Evolutionary conservation across 2,888 invertebrate species (phyloP).

Genomic region (Brachycybe producta): DNA sequence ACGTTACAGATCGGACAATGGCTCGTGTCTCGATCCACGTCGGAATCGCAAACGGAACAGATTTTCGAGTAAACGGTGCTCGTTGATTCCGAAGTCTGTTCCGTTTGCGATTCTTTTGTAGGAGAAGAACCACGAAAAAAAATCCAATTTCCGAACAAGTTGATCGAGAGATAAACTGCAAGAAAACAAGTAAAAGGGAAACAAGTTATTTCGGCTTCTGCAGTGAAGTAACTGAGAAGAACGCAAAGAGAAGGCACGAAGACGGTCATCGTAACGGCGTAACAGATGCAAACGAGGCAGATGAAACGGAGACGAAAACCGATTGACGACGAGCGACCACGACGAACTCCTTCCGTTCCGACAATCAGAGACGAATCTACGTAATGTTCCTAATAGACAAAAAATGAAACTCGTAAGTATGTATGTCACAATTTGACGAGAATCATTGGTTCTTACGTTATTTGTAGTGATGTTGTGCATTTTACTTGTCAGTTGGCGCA

Average conservation of each 20-base stretch:
- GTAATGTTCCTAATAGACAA: no score
- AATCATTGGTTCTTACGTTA: no score
- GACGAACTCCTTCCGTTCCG: no score
- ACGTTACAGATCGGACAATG: slow-evolving; percentile 34
- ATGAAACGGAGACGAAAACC: not conserved
- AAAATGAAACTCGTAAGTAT: no score
- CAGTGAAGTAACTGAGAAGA: not conserved
- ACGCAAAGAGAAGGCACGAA: not conserved
- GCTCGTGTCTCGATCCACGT: slow-evolving; percentile 16
- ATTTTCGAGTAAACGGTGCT: no score
- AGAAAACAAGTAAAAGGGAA: not conserved
- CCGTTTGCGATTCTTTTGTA: no score
- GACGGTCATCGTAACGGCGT: not conserved
- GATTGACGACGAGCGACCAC: no score
- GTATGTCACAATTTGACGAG: no score
- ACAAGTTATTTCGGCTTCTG: not conserved
- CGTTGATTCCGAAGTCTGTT: no score
- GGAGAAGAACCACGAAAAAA: not conserved
- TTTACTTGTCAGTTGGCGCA: no score
- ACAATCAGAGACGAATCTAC: no score
- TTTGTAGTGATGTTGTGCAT: no score
- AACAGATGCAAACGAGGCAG: not conserved
- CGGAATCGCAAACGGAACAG: not conserved
- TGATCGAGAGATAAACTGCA: not conserved
- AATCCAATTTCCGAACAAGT: not conserved